Percentiles rank a stretch among this genome's conserved stretches.
Conservation (phyloP, 2,797 vertebrate genomes). For the Dryobates pubescens region DNA sequence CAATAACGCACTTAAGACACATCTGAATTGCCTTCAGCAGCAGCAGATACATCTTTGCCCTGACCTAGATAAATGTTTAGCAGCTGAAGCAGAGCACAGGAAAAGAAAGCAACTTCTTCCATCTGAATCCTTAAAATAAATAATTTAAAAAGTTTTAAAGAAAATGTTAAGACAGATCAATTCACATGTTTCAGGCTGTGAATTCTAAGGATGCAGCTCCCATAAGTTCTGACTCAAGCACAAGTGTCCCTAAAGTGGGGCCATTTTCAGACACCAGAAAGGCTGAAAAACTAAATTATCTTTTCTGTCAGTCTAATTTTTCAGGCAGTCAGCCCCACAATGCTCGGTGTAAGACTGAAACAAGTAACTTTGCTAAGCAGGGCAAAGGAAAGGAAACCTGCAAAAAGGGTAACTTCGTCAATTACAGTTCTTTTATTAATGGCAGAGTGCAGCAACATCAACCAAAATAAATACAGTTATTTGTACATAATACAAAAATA, state of each 20-base stretch:
- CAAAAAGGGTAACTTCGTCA: background rate
- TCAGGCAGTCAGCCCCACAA: background rate
- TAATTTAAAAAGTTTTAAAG: background rate
- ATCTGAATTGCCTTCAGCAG: background rate
- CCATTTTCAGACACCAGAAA: background rate
- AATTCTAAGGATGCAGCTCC: background rate
- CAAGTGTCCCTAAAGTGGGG: background rate
- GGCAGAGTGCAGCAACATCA: background rate
- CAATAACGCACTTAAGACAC: background rate
- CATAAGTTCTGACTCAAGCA: background rate
- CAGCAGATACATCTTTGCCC: background rate
- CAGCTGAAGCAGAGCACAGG: background rate
- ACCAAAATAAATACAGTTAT: constrained; percentile 15
- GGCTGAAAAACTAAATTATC: background rate
- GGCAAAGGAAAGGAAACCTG: background rate
- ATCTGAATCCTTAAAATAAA: background rate
- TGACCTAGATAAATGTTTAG: background rate
- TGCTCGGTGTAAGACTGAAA: background rate
- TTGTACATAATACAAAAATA: constrained; percentile 63
- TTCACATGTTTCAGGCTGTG: background rate
- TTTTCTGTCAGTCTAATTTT: background rate
- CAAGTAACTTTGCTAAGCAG: background rate
- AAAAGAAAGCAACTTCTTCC: background rate
- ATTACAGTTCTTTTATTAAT: constrained; percentile 44
- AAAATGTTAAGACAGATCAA: accelerated